phyloP scores from a whole-genome alignment of 2,888 invertebrate genomes.

The Cheiracanthium punctorium region DNA sequence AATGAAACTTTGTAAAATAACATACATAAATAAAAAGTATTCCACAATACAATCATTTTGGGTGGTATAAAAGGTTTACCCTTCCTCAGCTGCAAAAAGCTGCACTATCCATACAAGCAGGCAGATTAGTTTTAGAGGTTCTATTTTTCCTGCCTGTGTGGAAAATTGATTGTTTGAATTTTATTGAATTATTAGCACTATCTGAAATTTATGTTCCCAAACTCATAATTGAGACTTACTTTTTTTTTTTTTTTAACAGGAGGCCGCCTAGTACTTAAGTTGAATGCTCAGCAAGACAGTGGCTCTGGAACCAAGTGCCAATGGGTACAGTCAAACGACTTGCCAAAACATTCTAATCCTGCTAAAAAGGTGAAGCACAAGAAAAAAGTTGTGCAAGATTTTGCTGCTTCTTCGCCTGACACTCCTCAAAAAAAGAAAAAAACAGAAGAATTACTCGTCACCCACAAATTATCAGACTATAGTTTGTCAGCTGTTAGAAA shows the following conservation, averaged over 20 bases:
- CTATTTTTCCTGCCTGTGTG: too few species aligned
- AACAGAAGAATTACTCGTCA: background rate
- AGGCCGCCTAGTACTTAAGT: slow-evolving; percentile 72
- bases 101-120: too few species aligned
- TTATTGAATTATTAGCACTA: too few species aligned
- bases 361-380: slow-evolving; percentile 49
- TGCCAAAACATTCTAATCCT: slow-evolving; percentile 60
- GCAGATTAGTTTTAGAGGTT: too few species aligned
- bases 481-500: slow-evolving; percentile 47
- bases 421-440: slow-evolving; percentile 35
- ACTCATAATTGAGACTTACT: background rate
- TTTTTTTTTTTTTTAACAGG: slow-evolving; percentile 48
- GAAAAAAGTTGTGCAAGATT: slow-evolving; percentile 52
- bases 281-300: slow-evolving; percentile 72
- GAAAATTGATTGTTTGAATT: too few species aligned
- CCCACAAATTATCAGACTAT: slow-evolving; percentile 26
- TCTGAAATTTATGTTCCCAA: too few species aligned
- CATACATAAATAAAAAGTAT: too few species aligned
- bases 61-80: too few species aligned
- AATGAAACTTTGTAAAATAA: too few species aligned
- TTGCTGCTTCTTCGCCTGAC: background rate
- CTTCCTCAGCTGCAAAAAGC: too few species aligned
- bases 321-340: slow-evolving; percentile 72
- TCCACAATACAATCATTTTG: too few species aligned
- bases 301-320: slow-evolving; percentile 71